A percentile compares a stretch with the other conserved stretches of the same genome.
phyloP scores from a whole-genome alignment of 2,113 vertebrate genomes.

The Tachysurus fulvidraco region DNA sequence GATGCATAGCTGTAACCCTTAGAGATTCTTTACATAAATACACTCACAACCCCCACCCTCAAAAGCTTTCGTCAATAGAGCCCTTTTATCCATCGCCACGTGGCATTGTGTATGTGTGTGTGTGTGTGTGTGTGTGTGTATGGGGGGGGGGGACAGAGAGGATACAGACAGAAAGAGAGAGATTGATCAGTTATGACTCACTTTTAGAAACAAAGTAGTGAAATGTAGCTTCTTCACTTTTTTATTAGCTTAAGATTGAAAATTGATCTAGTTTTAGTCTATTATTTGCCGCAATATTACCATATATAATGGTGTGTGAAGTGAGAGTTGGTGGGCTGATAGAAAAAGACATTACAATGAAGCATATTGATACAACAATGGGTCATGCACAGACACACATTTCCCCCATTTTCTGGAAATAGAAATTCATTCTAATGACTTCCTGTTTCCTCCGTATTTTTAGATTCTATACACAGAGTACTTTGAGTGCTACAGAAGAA shows the following conservation, averaged over 20 bases:
- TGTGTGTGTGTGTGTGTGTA: neutral
- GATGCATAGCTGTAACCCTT: slow-evolving; percentile 38
- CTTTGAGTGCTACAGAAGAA: neutral
- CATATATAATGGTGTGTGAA: neutral
- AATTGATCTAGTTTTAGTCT: neutral
- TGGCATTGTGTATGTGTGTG: slow-evolving; percentile 28
- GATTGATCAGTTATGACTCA: neutral
- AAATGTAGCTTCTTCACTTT: neutral
- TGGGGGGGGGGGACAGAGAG: neutral
- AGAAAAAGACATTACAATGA: neutral
- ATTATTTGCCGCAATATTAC: neutral
- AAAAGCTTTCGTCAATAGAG: slow-evolving; percentile 44
- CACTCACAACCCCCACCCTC: slow-evolving; percentile 12
- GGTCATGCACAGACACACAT: neutral
- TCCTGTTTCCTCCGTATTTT: slow-evolving; percentile 44
- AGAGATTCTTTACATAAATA: slow-evolving; percentile 50
- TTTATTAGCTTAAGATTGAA: neutral
- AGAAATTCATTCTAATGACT: slow-evolving; percentile 42
- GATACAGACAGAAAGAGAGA: neutral
- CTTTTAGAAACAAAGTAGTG: neutral
- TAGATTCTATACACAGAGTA: slow-evolving; percentile 20
- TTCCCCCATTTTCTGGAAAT: slow-evolving; percentile 24
- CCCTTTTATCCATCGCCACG: slow-evolving; percentile 47
- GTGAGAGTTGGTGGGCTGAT: neutral
- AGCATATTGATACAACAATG: neutral